Evolutionary conservation across 2,888 invertebrate genomes (phyloP).

Genomic region (Xylophagus ater): DNA sequence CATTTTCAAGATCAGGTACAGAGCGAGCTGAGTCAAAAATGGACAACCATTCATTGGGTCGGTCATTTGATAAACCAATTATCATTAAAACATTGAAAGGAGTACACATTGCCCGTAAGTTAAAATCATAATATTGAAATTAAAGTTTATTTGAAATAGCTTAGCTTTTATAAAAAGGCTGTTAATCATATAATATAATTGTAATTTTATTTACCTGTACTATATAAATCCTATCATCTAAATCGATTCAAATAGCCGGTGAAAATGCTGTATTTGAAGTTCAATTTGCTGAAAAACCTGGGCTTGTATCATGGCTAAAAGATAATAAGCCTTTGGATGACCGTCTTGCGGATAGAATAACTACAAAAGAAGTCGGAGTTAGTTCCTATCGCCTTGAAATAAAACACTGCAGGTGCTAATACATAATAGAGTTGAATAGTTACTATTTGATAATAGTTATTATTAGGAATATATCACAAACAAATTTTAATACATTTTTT

Average conservation of each 20-base stretch:
- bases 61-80: slow-evolving; percentile 50
- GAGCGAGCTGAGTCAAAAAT: slow-evolving; percentile 8
- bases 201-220: no score
- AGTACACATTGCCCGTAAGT: slow-evolving; percentile 71
- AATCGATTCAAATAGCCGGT: slow-evolving; percentile 66
- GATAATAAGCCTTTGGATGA: slow-evolving; percentile 74
- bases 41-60: slow-evolving; percentile 18
- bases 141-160: no score
- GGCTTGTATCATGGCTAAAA: slow-evolving; percentile 71
- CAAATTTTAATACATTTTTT: no score
- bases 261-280: slow-evolving; percentile 75
- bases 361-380: slow-evolving; percentile 47
- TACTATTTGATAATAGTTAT: no score
- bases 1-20: slow-evolving; percentile 10
- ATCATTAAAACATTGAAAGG: slow-evolving; percentile 67
- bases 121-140: no score
- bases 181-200: no score
- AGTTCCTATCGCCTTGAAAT: slow-evolving; percentile 60
- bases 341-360: slow-evolving; percentile 61
- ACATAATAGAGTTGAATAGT: no score
- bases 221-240: no score
- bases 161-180: no score
- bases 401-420: slow-evolving; percentile 54
- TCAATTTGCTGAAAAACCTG: slow-evolving; percentile 51
- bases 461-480: no score